These are phyloP conservation scores for Dryobota labecula DNA, from an alignment of 2,888 invertebrate species.

Conservation along the genomic window DNA sequence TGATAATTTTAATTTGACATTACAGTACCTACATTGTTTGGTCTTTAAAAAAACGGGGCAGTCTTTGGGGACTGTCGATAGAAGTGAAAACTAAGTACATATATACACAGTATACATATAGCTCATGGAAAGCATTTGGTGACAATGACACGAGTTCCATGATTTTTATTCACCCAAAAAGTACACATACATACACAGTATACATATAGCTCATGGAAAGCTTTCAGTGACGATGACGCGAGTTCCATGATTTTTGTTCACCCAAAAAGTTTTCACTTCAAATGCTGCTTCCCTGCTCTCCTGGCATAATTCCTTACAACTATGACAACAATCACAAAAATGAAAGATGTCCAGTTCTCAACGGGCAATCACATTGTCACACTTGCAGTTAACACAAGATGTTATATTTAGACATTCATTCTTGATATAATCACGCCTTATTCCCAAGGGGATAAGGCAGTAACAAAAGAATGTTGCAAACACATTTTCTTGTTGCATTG, in stretches of 20 bases:
- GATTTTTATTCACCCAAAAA: too few relatives aligned
- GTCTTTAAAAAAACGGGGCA: background rate
- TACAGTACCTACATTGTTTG: background rate
- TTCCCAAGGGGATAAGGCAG: background rate
- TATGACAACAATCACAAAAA: background rate
- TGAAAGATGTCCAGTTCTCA: background rate
- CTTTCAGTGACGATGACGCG: too few relatives aligned
- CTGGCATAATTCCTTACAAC: background rate
- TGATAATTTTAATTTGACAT: background rate
- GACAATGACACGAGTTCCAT: too few relatives aligned
- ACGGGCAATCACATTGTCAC: background rate
- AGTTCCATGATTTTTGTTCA: too few relatives aligned
- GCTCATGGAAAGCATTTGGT: too few relatives aligned
- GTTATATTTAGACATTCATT: background rate
- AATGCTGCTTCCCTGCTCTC: background rate
- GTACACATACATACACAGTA: too few relatives aligned
- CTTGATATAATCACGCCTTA: background rate
- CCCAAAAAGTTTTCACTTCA: too few relatives aligned
- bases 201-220: too few relatives aligned
- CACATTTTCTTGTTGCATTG: background rate
- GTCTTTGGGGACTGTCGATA: too few relatives aligned
- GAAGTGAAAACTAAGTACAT: too few relatives aligned
- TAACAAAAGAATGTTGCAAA: background rate
- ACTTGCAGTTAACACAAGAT: background rate
- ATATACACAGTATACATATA: too few relatives aligned